Evolutionary conservation across 2,888 invertebrate species (phyloP).

Genomic region (Meteorus colon): DNA sequence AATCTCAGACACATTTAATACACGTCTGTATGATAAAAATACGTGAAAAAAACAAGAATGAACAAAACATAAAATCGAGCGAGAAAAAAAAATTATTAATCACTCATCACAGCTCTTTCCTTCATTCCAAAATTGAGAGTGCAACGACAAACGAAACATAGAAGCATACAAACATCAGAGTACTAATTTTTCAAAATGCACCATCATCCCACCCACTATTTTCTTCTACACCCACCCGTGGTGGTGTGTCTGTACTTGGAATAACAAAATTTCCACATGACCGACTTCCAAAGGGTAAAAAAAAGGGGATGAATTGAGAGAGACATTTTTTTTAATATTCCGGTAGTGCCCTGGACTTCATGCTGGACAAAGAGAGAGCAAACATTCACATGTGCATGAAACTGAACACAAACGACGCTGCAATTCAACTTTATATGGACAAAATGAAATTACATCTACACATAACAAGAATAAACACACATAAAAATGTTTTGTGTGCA

Average conservation of each 20-base stretch:
- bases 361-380: constrained; percentile 13
- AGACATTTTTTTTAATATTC: constrained; percentile 65
- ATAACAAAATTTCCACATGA: constrained; percentile 31
- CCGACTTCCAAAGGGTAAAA: constrained; percentile 21
- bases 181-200: constrained; percentile 44
- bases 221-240: not conserved
- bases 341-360: constrained; percentile 60
- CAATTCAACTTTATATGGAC: constrained; percentile 36
- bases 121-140: constrained; percentile 2
- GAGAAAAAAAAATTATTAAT: too few species aligned
- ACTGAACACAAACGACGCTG: not conserved
- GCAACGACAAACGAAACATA: constrained; percentile 36
- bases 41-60: not conserved
- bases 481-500: constrained; percentile 19
- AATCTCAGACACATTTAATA: too few species aligned
- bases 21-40: not conserved
- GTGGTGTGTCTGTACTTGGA: constrained; percentile 11
- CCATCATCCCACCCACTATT: not conserved
- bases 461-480: constrained; percentile 1
- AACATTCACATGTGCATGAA: not conserved
- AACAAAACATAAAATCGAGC: not conserved
- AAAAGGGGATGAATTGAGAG: constrained; percentile 13
- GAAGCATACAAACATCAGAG: constrained; percentile 26
- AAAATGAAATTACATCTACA: constrained; percentile 10
- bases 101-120: constrained; percentile 20